Evolutionary conservation across 2,888 invertebrate species (phyloP).

Genomic region (Lingula anatina): DNA sequence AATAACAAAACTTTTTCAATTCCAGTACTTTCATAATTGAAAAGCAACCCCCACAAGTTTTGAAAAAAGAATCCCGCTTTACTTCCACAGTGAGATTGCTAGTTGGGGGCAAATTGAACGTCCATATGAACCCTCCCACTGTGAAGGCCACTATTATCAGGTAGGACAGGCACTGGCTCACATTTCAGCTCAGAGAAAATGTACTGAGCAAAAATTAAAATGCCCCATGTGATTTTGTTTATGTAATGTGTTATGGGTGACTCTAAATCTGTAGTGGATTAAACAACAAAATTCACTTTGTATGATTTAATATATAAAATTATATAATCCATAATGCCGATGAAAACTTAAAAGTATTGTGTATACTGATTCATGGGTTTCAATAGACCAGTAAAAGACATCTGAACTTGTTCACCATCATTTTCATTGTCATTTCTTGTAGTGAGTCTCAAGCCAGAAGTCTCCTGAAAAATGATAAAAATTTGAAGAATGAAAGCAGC

Average conservation of each 20-base stretch:
- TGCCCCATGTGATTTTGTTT: no score
- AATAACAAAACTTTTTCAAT: conserved; percentile 11
- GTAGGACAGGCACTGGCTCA: no score
- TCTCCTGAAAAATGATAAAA: conserved; percentile 74
- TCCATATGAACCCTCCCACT: conserved; percentile 88
- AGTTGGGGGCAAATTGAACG: conserved; percentile 87
- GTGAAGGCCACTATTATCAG: conserved; percentile 57
- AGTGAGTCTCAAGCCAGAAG: conserved; percentile 78
- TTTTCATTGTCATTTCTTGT: conserved; percentile 11
- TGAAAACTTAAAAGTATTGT: no score
- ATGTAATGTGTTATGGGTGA: no score
- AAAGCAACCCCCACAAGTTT: conserved; percentile 95
- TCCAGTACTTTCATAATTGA: conserved; percentile 87
- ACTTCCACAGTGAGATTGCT: conserved; percentile 86
- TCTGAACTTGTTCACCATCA: background rate
- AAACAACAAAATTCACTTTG: no score
- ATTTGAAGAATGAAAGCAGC: conserved; percentile 56
- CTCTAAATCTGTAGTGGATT: no score
- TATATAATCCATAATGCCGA: no score
- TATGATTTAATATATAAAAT: no score
- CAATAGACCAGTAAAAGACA: no score
- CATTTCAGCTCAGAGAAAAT: no score
- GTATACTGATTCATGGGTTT: no score
- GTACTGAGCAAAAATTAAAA: no score
- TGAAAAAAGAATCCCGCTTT: conserved; percentile 95